Evolutionary conservation across 2,113 vertebrate species (phyloP).

Genomic region (Sturnira hondurensis): DNA sequence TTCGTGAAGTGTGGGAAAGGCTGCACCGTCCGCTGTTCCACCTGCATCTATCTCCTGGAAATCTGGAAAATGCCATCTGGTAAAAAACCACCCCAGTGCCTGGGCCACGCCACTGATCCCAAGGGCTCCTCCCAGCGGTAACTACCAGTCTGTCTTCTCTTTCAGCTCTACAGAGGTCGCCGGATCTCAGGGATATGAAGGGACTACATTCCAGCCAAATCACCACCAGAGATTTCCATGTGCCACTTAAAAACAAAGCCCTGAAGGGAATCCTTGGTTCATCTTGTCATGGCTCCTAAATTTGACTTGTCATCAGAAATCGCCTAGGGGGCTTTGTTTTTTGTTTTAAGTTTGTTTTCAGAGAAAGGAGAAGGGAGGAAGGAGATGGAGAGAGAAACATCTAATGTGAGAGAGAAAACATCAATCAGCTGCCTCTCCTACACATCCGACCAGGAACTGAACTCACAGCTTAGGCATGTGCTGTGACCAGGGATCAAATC

Average conservation of each 20-base stretch:
- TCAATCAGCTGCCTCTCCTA: too few relatives aligned
- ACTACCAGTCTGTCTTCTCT: not conserved
- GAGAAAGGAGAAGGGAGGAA: too few relatives aligned
- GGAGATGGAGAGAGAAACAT: too few relatives aligned
- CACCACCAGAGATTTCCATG: not conserved
- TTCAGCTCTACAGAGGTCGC: not conserved
- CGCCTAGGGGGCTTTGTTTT: not conserved
- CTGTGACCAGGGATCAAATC: too few relatives aligned
- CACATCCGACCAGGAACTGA: too few relatives aligned
- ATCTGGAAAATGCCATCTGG: not conserved
- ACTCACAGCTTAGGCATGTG: too few relatives aligned
- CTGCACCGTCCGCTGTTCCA: rapidly evolving
- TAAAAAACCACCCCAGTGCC: not conserved
- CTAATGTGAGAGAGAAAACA: too few relatives aligned
- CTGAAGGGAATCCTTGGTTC: not conserved
- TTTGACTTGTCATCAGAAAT: not conserved
- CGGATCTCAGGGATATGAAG: not conserved
- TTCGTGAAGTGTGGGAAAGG: not conserved
- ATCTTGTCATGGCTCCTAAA: not conserved
- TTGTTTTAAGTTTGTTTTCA: too few relatives aligned
- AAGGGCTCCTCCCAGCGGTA: not conserved
- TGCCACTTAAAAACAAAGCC: not conserved
- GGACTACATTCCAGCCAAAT: not conserved
- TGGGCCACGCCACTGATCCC: not conserved
- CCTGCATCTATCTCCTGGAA: not conserved